phyloP scores from a whole-genome alignment of 2,888 invertebrate species.

The Willowsia nigromaculata region DNA sequence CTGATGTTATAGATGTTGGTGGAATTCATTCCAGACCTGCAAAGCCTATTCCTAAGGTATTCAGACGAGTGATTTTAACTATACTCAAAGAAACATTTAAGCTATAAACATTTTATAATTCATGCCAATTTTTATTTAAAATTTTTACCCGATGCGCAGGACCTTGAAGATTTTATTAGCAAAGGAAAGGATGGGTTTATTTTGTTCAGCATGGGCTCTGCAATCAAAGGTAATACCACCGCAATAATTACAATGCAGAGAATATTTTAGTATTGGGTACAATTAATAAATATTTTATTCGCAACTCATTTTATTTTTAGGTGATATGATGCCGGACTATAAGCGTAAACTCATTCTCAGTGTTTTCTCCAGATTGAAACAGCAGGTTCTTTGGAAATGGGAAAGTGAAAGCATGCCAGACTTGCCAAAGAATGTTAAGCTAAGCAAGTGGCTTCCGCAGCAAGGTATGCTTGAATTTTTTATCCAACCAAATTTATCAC shows the following conservation, averaged over 20 bases:
- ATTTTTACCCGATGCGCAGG: too few species aligned
- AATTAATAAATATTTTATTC: too few species aligned
- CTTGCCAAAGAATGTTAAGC: constrained; percentile 62
- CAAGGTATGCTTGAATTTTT: background rate
- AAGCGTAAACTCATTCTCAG: constrained; percentile 82
- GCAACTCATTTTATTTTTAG: too few species aligned
- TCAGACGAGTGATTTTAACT: too few species aligned
- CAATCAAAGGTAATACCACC: constrained; percentile 46
- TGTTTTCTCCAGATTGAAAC: constrained; percentile 83
- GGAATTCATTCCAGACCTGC: too few species aligned
- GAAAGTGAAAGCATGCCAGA: constrained; percentile 67
- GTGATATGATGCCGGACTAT: constrained; percentile 82
- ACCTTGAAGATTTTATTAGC: constrained; percentile 66
- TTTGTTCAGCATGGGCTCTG: constrained; percentile 70
- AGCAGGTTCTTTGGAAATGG: constrained; percentile 81
- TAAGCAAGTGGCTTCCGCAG: constrained; percentile 70
- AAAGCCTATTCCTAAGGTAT: constrained; percentile 78
- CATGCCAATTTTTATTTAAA: too few species aligned
- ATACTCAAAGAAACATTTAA: too few species aligned
- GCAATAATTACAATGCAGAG: too few species aligned
- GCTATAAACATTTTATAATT: too few species aligned
- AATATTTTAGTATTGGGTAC: too few species aligned
- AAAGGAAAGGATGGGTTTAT: constrained; percentile 71
- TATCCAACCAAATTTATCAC: background rate
- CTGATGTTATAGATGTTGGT: constrained; percentile 79